phyloP scores from a whole-genome alignment of 2,888 invertebrate species.

The Tineola bisselliella region DNA sequence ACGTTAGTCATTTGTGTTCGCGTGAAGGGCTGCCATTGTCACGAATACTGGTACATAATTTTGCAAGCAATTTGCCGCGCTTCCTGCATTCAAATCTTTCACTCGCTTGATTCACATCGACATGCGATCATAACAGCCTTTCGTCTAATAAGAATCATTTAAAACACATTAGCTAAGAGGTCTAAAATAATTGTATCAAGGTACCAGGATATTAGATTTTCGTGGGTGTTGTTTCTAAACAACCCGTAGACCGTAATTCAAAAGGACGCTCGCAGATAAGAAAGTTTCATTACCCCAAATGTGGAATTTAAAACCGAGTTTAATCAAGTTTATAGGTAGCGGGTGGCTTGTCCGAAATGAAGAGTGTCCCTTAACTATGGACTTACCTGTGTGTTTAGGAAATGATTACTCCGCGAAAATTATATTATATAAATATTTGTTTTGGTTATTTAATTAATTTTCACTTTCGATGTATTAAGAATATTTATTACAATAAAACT shows the following conservation, averaged over 20 bases:
- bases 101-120: not conserved
- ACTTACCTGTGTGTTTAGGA: constrained; percentile 60
- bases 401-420: constrained; percentile 53
- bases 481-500: not conserved
- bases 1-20: not conserved
- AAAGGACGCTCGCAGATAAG: constrained; percentile 56
- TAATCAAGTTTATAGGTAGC: constrained; percentile 51
- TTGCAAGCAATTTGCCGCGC: constrained; percentile 8
- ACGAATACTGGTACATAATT: constrained; percentile 8
- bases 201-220: constrained; percentile 26
- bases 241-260: constrained; percentile 53
- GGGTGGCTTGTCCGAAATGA: constrained; percentile 38
- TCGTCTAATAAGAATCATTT: no score
- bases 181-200: not conserved
- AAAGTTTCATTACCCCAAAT: constrained; percentile 64
- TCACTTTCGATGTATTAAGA: constrained; percentile 10
- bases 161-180: no score
- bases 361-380: constrained; percentile 26
- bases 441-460: constrained; percentile 40
- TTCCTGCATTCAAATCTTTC: constrained; percentile 9
- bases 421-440: constrained; percentile 42
- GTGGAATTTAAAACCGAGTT: constrained; percentile 62
- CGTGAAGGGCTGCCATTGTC: constrained; percentile 9
- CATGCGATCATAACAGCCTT: not conserved
- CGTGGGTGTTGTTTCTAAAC: constrained; percentile 25